These are phyloP conservation scores for Muscicapa striata DNA, from an alignment of 2,797 vertebrate genomes.

Conservation along the genomic window DNA sequence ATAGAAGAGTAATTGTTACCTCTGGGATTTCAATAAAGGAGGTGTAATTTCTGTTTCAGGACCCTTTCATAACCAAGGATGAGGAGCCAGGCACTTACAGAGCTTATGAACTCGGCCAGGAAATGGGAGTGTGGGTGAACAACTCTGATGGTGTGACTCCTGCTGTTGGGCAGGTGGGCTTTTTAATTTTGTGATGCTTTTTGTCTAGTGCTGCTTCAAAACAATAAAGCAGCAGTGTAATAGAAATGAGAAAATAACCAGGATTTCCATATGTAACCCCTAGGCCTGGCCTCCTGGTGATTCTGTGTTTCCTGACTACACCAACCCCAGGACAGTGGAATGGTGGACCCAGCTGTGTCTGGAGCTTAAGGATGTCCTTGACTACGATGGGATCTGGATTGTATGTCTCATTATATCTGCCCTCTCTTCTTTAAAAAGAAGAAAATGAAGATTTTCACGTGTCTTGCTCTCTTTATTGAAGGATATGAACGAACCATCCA, in stretches of 20 bases:
- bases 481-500: constrained; percentile 67
- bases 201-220: not conserved
- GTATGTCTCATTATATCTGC: constrained; percentile 22
- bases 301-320: constrained; percentile 50
- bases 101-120: constrained; percentile 54
- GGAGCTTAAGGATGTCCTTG: constrained; percentile 63
- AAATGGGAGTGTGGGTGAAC: constrained; percentile 69
- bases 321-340: constrained; percentile 35
- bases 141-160: constrained; percentile 53
- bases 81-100: constrained; percentile 52
- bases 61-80: constrained; percentile 69
- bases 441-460: not conserved
- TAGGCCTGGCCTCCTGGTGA: constrained; percentile 47
- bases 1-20: not conserved
- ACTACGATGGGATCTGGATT: constrained; percentile 68
- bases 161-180: constrained; percentile 49
- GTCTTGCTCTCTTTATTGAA: constrained; percentile 19
- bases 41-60: constrained; percentile 17
- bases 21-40: not conserved
- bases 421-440: not conserved
- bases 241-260: not conserved
- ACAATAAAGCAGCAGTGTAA: not conserved
- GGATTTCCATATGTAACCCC: not conserved
- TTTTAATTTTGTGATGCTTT: not conserved
- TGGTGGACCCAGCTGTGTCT: constrained; percentile 65